A percentile compares a stretch with the other conserved stretches of the same genome.
Conservation (phyloP, 2,113 vertebrate species). For the Dipodomys stephensi region DNA sequence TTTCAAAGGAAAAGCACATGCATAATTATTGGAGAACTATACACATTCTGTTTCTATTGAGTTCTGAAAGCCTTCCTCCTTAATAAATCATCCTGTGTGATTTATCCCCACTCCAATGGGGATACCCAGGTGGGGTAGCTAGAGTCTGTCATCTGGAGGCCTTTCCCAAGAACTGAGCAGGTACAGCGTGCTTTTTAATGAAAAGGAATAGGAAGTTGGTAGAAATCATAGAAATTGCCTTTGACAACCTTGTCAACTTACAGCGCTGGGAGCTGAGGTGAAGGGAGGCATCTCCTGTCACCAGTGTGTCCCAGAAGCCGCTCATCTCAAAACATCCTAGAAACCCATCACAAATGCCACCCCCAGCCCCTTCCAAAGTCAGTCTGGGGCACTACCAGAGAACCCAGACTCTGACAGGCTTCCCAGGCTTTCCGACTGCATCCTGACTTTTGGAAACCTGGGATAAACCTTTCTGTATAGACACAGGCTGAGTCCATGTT, state of each 20-base stretch:
- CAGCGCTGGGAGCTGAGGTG: not conserved
- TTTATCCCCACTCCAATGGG: slow-evolving; percentile 3
- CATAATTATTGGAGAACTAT: slow-evolving; percentile 53
- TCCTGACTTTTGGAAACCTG: not conserved
- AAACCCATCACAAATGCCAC: not conserved
- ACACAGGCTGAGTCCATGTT: not conserved
- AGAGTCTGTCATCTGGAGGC: not conserved
- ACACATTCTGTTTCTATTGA: slow-evolving; percentile 57
- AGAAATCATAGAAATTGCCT: not conserved
- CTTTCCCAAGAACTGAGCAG: not conserved
- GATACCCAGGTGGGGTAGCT: not conserved
- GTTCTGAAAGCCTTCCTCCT: slow-evolving; percentile 49
- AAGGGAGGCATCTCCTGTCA: not conserved
- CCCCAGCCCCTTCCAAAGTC: not conserved
- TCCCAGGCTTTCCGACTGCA: not conserved
- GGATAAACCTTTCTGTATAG: not conserved
- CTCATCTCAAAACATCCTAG: not conserved
- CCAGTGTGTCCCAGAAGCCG: not conserved
- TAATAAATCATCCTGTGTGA: slow-evolving; percentile 52
- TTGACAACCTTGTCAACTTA: not conserved
- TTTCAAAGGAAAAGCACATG: slow-evolving; percentile 55
- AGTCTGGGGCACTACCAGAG: not conserved
- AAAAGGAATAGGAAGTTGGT: not conserved
- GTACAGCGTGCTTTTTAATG: not conserved
- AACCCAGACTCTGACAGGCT: not conserved